These are phyloP conservation scores for Herpetotheres cachinnans DNA, from an alignment of 2,113 vertebrate species.

Conservation along the genomic window DNA sequence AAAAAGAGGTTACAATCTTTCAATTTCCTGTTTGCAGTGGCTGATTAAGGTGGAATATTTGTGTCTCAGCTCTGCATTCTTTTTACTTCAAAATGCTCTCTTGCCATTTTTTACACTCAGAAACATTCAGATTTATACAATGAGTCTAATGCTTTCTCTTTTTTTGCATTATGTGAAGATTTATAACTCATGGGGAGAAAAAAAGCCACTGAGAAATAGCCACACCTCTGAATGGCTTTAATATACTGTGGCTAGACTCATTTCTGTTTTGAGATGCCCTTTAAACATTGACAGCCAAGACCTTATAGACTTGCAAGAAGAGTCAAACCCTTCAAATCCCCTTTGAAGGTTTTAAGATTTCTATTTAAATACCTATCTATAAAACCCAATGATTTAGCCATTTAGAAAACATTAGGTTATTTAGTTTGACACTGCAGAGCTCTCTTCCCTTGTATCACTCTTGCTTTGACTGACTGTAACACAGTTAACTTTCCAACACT, in stretches of 20 bases:
- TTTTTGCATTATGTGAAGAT: not conserved
- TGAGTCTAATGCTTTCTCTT: not conserved
- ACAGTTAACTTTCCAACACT: not conserved
- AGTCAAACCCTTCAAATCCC: not conserved
- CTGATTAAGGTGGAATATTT: constrained; percentile 6
- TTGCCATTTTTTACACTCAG: not conserved
- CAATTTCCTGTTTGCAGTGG: constrained; percentile 1
- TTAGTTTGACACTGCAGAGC: rapidly evolving
- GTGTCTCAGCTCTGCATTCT: not conserved
- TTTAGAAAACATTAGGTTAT: not conserved
- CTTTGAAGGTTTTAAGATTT: not conserved
- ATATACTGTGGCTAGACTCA: not conserved
- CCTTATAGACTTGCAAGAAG: not conserved
- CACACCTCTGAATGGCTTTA: not conserved
- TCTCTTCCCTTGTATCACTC: not conserved
- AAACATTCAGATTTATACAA: constrained; percentile 2
- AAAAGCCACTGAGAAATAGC: not conserved
- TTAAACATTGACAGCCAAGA: not conserved
- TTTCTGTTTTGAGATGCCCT: not conserved
- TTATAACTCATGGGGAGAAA: not conserved
- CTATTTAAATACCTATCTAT: not conserved
- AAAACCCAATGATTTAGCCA: not conserved
- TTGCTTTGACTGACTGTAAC: not conserved
- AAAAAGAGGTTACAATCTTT: constrained; percentile 45
- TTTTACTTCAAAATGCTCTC: constrained; percentile 29